Percentiles rank a stretch among this genome's conserved stretches.
These are phyloP conservation scores for Pseudomyrmex cubaensis DNA, from an alignment of 1,140 invertebrate species.

Conservation along the genomic window DNA sequence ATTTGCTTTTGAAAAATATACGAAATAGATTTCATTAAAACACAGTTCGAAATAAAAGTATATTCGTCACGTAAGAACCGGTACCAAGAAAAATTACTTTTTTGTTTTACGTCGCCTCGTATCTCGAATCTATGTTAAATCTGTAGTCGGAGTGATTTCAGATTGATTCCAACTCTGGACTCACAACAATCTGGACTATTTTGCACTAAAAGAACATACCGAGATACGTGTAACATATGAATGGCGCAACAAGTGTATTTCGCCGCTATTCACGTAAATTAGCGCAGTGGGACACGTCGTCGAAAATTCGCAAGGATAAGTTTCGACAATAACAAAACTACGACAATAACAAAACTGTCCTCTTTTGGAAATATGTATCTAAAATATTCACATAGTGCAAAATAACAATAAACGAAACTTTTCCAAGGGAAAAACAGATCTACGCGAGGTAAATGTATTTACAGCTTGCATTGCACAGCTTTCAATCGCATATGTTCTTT, in stretches of 20 bases:
- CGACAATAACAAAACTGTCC: conserved; percentile 63
- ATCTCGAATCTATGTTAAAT: conserved; percentile 8
- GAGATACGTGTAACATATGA: conserved; percentile 53
- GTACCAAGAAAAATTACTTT: conserved; percentile 18
- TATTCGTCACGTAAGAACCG: neutral
- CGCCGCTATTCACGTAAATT: conserved; percentile 60
- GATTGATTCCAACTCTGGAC: neutral
- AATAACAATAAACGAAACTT: conserved; percentile 20
- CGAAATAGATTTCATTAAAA: neutral
- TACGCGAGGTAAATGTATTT: neutral
- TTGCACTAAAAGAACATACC: conserved; percentile 44
- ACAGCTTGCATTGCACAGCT: neutral
- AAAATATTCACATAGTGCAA: conserved; percentile 38
- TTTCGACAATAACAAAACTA: conserved; percentile 64
- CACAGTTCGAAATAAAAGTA: neutral
- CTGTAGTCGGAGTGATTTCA: neutral
- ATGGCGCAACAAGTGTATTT: conserved; percentile 66
- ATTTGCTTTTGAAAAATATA: neutral
- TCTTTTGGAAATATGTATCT: conserved; percentile 37
- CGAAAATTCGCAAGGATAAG: conserved; percentile 39
- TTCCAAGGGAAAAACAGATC: conserved; percentile 65
- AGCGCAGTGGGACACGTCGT: conserved; percentile 14
- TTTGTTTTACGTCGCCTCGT: conserved; percentile 26
- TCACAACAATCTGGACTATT: neutral
- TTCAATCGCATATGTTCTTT: neutral